Conservation (phyloP, 2,888 invertebrate species). For the Geotrupes spiniger region DNA sequence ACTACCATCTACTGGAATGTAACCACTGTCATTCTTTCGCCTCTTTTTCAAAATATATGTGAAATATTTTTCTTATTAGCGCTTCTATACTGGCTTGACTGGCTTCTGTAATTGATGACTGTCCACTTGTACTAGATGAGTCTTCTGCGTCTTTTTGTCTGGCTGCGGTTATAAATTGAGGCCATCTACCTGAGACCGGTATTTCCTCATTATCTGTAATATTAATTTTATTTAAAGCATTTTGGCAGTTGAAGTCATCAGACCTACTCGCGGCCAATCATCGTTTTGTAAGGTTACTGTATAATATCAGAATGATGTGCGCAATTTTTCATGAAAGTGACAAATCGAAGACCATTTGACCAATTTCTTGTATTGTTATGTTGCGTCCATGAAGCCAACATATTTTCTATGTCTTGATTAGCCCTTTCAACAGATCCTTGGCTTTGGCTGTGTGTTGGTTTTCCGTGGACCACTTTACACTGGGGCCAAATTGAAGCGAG, state of each 20-base stretch:
- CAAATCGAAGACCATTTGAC: conserved; percentile 21
- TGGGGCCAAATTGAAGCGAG: conserved; percentile 36
- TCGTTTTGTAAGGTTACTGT: conserved; percentile 18
- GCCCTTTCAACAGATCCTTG: conserved; percentile 9
- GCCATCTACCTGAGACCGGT: no score
- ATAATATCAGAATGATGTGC: conserved; percentile 20
- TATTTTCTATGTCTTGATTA: conserved; percentile 36
- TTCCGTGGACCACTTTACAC: conserved; percentile 42
- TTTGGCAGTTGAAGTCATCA: conserved; percentile 24
- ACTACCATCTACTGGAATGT: conserved; percentile 13
- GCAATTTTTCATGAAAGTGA: conserved; percentile 22
- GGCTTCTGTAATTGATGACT: neutral
- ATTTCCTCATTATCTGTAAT: conserved; percentile 21
- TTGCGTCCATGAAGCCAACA: conserved; percentile 29
- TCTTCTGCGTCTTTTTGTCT: no score
- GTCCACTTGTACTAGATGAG: no score
- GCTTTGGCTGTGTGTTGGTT: conserved; percentile 37
- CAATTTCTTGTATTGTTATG: conserved; percentile 18
- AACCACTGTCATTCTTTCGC: conserved; percentile 23
- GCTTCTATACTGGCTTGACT: conserved; percentile 1
- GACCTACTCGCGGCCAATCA: conserved; percentile 25
- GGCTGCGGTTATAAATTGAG: no score
- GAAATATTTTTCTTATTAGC: conserved; percentile 9
- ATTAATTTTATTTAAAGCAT: conserved; percentile 20
- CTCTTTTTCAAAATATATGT: conserved; percentile 22